Conservation (phyloP, 2,113 vertebrate genomes). For the Sciurus niger region DNA sequence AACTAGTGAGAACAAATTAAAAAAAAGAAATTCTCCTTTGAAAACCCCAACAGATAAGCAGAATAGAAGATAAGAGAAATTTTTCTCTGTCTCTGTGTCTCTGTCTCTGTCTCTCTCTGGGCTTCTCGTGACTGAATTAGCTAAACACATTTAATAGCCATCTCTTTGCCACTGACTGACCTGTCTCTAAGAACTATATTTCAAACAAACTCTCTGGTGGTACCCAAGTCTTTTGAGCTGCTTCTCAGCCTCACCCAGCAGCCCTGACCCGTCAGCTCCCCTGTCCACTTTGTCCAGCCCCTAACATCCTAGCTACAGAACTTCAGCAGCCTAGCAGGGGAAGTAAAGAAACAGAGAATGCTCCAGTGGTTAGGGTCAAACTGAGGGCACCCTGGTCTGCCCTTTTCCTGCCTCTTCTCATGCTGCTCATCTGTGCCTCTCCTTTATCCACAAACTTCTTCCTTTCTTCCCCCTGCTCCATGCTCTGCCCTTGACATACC, state of each 20-base stretch:
- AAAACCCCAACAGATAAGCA: background rate
- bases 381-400: accelerated
- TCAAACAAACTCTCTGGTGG: background rate
- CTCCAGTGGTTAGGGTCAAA: background rate
- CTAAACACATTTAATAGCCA: background rate
- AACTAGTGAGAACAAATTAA: too few relatives aligned
- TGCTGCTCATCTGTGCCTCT: background rate
- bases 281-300: background rate
- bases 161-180: background rate
- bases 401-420: background rate
- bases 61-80: background rate
- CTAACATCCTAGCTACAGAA: background rate
- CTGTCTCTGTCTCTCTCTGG: background rate
- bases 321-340: background rate
- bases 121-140: background rate
- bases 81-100: background rate
- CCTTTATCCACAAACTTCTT: background rate
- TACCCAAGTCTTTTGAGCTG: background rate
- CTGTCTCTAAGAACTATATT: background rate
- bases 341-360: too few relatives aligned
- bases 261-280: accelerated
- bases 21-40: background rate
- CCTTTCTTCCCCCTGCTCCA: too few relatives aligned
- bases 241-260: background rate
- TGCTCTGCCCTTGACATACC: background rate